Conservation (phyloP, 2,113 vertebrate species). For the Protobothrops mucrosquamatus region DNA sequence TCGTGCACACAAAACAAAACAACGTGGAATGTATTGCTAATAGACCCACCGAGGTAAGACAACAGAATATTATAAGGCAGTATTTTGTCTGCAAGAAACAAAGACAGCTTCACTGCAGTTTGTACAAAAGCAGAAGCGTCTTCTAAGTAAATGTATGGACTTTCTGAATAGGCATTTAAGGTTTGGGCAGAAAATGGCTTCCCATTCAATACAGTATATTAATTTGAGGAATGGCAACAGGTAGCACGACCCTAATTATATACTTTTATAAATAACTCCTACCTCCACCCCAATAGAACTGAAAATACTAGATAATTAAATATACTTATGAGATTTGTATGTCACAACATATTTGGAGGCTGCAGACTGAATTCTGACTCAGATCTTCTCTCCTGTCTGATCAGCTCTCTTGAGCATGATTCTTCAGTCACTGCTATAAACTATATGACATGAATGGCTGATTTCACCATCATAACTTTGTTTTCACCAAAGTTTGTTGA, state of each 20-base stretch:
- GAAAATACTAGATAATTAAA: not conserved
- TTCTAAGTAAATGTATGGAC: not conserved
- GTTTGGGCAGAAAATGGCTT: not conserved
- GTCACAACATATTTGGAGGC: not conserved
- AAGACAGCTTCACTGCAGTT: not conserved
- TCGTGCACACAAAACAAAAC: constrained; percentile 14
- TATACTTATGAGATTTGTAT: not conserved
- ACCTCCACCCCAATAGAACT: not conserved
- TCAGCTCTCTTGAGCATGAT: not conserved
- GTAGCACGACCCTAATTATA: not conserved
- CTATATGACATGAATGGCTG: not conserved
- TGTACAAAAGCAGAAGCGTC: not conserved
- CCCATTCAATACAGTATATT: not conserved
- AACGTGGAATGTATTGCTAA: constrained; percentile 19
- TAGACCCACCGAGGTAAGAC: constrained; percentile 13
- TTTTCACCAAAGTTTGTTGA: not conserved
- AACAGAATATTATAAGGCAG: not conserved
- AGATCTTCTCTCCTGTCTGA: not conserved
- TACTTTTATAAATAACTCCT: not conserved
- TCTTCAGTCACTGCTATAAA: not conserved
- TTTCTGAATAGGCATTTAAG: not conserved
- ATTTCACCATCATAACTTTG: not conserved
- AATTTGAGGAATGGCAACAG: not conserved
- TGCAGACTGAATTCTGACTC: not conserved
- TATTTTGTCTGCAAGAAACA: not conserved